Conservation (phyloP, 2,888 invertebrate species). For the Tenthredo livida region DNA sequence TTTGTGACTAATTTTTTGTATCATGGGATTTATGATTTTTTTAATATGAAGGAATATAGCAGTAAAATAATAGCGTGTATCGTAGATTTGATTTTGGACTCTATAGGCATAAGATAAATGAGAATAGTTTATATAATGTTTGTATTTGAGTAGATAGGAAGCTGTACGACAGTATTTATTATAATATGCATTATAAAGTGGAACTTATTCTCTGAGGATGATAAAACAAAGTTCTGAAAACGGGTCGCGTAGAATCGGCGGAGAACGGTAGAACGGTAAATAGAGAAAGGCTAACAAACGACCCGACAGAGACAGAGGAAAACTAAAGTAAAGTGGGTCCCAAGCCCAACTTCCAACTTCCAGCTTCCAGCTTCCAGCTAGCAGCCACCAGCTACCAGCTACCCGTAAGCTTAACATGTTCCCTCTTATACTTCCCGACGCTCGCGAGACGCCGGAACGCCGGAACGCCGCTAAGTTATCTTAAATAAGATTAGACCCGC, state of each 20-base stretch:
- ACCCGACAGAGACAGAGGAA: conserved; percentile 41
- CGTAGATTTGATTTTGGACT: background rate
- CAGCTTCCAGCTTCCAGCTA: background rate
- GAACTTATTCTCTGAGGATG: conserved; percentile 24
- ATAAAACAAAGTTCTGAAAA: conserved; percentile 44
- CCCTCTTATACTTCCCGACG: conserved; percentile 19
- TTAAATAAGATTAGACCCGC: conserved; percentile 51
- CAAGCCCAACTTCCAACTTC: conserved; percentile 26
- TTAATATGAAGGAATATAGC: background rate
- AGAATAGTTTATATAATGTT: background rate
- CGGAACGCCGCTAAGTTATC: conserved; percentile 49
- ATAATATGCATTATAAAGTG: background rate
- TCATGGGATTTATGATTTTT: background rate
- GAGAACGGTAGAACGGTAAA: conserved; percentile 37
- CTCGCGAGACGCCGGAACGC: conserved; percentile 20
- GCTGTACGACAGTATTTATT: background rate
- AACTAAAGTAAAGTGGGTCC: conserved; percentile 49
- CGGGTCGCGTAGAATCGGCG: background rate
- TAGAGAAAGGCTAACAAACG: conserved; percentile 49
- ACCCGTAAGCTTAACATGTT: conserved; percentile 19
- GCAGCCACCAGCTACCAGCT: conserved; percentile 21
- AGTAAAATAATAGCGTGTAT: background rate
- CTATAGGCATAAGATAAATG: background rate
- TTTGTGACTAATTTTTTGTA: background rate
- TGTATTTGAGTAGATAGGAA: background rate